Conservation (phyloP, 2,888 invertebrate species). For the Lacanobia wlatinum region DNA sequence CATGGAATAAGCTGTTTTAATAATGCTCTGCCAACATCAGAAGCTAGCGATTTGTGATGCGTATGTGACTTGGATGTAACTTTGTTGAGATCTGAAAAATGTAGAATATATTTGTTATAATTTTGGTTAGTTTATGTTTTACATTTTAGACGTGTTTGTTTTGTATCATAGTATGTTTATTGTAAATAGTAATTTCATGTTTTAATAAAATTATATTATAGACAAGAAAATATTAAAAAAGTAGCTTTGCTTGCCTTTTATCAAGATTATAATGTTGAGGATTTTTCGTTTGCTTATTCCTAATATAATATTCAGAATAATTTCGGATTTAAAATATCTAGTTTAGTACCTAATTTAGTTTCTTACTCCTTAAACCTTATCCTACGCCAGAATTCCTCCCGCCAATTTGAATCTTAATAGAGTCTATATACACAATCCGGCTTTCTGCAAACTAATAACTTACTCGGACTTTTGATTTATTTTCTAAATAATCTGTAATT, state of each 20-base stretch:
- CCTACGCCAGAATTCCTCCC: neutral
- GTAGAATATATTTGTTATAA: constrained; percentile 2
- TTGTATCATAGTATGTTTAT: neutral
- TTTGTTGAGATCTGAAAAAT: constrained; percentile 49
- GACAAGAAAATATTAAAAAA: neutral
- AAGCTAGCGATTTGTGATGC: neutral
- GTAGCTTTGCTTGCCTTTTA: neutral
- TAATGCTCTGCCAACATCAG: neutral
- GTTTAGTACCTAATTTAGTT: neutral
- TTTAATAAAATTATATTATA: neutral
- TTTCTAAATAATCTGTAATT: neutral
- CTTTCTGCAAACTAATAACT: neutral
- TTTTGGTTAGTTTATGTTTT: neutral
- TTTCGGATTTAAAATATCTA: neutral
- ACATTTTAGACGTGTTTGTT: neutral
- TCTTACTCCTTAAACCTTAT: neutral
- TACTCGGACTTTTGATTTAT: neutral
- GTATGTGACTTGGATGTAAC: constrained; percentile 19
- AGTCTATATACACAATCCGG: neutral
- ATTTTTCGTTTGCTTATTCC: neutral
- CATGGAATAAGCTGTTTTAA: neutral
- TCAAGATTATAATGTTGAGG: neutral
- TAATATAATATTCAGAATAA: neutral
- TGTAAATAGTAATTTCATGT: neutral
- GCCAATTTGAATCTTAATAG: neutral